Base-by-base conservation (phyloP, 1,140 invertebrate species). In the Euglossa dilemma region DNA sequence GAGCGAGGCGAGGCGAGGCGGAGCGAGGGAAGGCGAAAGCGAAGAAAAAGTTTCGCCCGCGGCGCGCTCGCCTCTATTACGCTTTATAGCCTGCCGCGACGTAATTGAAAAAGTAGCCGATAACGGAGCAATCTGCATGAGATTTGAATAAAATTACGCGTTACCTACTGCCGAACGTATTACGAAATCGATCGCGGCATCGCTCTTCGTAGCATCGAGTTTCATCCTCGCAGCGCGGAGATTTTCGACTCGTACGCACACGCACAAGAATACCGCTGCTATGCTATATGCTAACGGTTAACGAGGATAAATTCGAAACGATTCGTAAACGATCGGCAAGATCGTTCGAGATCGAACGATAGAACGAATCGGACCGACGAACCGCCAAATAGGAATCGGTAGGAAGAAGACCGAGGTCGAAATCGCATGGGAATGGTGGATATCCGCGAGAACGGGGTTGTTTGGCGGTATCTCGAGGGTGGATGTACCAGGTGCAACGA, bases 51-150 rank as follows among this genome's bases (percentile, higher is more conserved):
- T 87, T 87, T 74, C 61, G 71, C 80, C 47, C 45, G 80, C 66
- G 85, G 66, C 36, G 64, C 20, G 50, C 71, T 63, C 79, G 23
- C 72, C 61, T 81, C 71, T 73, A 77, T 88, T 88, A 87, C 86
- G 87, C 85, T 87, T 87, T 88, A 88, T 85, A 81, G 79, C 87
- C 80, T 79, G 76, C 76, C 77, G 87, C 86, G 78, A 85, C 84
- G 80, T 88, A 89, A 89, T 88, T 89, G 88, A 89, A 89, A 89
- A 89, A 89, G 88, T 89, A 87, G 87, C 88, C 88, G 88, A 88
- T 88, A 89, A 89, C 88, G 85, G 87, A 69, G 87, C 84, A 83
- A 86, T 89, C 84, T 89, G 88, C 85, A 88, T 86, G 85, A 67
- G 74, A 89, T 89, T 89, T 89, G 84, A 89, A 88, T 89, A 89